These are phyloP conservation scores for Ptiloglossa arizonensis DNA, from an alignment of 1,140 invertebrate species.

Conservation along the genomic window DNA sequence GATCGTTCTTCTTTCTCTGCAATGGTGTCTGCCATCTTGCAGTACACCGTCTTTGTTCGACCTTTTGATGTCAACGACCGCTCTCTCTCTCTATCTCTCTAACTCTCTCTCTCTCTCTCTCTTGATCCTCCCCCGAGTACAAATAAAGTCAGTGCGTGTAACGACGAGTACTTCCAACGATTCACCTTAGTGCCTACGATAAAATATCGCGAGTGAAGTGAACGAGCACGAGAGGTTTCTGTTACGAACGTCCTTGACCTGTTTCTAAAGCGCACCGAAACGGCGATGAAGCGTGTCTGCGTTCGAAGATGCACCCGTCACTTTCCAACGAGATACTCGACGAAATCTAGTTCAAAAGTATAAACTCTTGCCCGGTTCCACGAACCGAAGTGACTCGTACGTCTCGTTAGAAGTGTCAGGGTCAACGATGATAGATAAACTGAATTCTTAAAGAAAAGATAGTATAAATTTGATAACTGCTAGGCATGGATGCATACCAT, in stretches of 20 bases:
- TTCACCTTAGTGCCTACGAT: constrained; percentile 27
- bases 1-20: too few species aligned
- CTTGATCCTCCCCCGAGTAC: constrained; percentile 57
- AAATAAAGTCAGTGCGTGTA: constrained; percentile 29
- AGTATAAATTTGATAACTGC: not conserved
- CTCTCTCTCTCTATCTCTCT: too few species aligned
- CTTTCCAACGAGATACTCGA: constrained; percentile 58
- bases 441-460: not conserved
- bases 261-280: constrained; percentile 41
- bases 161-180: constrained; percentile 12
- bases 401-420: constrained; percentile 16
- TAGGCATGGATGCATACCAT: constrained; percentile 78
- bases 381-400: not conserved
- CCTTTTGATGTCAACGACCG: not conserved
- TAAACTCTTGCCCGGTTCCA: not conserved
- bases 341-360: not conserved
- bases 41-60: not conserved
- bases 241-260: constrained; percentile 47
- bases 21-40: not conserved
- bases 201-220: constrained; percentile 35
- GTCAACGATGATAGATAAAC: not conserved
- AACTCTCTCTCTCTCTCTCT: too few species aligned
- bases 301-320: constrained; percentile 29
- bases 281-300: constrained; percentile 41
- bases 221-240: constrained; percentile 37